These are phyloP conservation scores for Anastrepha ludens DNA, from an alignment of 1,140 invertebrate species.

Conservation along the genomic window DNA sequence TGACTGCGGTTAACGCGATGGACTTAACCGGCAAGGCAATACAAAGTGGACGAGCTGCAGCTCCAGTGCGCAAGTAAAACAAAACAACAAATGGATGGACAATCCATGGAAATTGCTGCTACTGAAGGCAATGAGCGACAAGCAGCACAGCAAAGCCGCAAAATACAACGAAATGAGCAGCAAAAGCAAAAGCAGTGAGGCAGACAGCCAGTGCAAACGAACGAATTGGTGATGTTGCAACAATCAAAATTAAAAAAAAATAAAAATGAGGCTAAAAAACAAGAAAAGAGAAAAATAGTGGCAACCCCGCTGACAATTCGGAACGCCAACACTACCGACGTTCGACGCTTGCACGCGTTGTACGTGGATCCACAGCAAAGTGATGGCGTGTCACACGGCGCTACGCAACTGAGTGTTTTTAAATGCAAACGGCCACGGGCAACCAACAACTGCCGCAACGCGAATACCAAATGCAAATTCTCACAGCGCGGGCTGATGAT, in stretches of 20 bases:
- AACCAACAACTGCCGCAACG: background rate
- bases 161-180: slow-evolving; percentile 6
- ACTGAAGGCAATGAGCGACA: slow-evolving; percentile 3
- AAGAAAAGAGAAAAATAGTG: background rate
- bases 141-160: slow-evolving; percentile 28
- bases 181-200: background rate
- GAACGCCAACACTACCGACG: background rate
- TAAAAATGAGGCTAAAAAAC: background rate
- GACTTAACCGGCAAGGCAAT: background rate
- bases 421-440: slow-evolving; percentile 21
- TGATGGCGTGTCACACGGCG: slow-evolving; percentile 19
- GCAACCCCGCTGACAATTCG: slow-evolving; percentile 13
- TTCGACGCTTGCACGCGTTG: background rate
- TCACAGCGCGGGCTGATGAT: background rate
- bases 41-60: background rate
- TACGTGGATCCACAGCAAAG: background rate
- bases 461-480: background rate
- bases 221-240: background rate
- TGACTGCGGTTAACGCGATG: slow-evolving; percentile 22
- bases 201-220: slow-evolving; percentile 6
- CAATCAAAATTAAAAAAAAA: background rate
- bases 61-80: background rate
- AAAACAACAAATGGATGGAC: slow-evolving; percentile 4
- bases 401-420: slow-evolving; percentile 9
- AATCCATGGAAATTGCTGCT: slow-evolving; percentile 17